Conservation (phyloP, 2,113 vertebrate species). For the Burhinus bistriatus region DNA sequence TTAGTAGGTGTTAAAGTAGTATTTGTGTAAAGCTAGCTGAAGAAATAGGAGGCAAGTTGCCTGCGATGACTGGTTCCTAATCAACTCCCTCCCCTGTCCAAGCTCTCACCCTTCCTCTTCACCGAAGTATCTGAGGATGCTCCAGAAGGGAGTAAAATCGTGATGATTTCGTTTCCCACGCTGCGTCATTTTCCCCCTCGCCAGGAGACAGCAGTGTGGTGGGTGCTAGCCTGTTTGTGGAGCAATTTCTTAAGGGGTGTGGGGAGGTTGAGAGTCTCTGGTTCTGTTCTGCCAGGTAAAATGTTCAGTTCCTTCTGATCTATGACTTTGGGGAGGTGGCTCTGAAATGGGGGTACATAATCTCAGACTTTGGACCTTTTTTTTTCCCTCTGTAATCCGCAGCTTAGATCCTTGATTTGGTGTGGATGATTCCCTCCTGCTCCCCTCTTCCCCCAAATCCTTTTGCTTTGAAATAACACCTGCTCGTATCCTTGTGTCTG, state of each 20-base stretch:
- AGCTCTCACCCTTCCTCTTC: neutral
- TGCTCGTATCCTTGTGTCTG: constrained; percentile 19
- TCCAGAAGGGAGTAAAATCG: neutral
- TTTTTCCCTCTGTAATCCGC: constrained; percentile 20
- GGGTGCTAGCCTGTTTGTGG: neutral
- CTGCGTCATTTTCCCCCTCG: accelerated
- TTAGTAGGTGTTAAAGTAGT: constrained; percentile 42
- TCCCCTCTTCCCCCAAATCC: constrained; percentile 16
- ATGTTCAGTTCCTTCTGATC: neutral
- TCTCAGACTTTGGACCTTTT: neutral
- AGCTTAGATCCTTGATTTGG: constrained; percentile 25
- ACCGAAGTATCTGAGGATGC: neutral
- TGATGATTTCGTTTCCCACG: neutral
- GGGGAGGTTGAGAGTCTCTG: neutral
- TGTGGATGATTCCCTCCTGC: constrained; percentile 39
- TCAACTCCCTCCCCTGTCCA: neutral
- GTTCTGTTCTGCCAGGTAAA: neutral
- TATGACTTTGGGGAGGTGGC: neutral
- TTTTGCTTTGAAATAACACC: constrained; percentile 44
- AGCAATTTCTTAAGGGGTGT: neutral
- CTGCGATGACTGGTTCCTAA: neutral
- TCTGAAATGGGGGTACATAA: neutral
- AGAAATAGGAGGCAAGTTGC: constrained; percentile 30
- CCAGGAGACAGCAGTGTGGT: neutral
- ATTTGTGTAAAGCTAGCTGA: constrained; percentile 30